Base-by-base conservation (phyloP, 2,888 invertebrate genomes). In the Molorchus minor region DNA sequence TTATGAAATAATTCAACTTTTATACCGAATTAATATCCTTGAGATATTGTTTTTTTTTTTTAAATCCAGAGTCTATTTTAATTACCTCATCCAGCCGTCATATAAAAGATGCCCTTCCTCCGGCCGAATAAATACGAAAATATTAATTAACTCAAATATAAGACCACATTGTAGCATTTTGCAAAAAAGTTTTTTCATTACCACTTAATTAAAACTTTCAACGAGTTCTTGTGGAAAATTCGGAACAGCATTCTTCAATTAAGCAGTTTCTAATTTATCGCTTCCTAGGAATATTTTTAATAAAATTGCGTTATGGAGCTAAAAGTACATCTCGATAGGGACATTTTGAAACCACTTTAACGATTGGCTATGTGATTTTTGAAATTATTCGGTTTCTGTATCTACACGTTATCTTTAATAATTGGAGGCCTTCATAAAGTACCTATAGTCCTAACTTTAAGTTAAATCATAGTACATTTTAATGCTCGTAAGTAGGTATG, bases 101-200 rank as follows among this genome's bases (percentile, higher is more conserved):
- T 38, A 49, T 38, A 49, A 38, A 49, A 38, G 43, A 43, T n/a
- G 38, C 25, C 13, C 25, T 25, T 49, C 21, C 38, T 20, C 25
- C 49, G 17, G 25, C 49, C 36, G 49, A 49, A 49, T 49, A 38
- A 49, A 38, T 49, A 49, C 38, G 49, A 36, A 38, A 49, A 49
- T 49, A 49, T 49, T 49, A 49, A 49, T 49, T 49, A 49, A 49
- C 49, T 49, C 49, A 49, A 49, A 49, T 38, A 49, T 49, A 36
- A 49, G 16, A 38, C 49, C 49, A 49, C 49, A 49, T 47, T 47
- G 49, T 49, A 49, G 38, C 49, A 38, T 49, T 49, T 49, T 49
- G 33, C 25, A 38, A 38, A 49, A 49, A 49, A 49, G 49, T 49
- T 49, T 49, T 49, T 49, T 49, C 49, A 49, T 49, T 49, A 49